These are phyloP conservation scores for Bursaphelenchus mucronatus DNA, from an alignment of 1,140 invertebrate species.

Conservation along the genomic window DNA sequence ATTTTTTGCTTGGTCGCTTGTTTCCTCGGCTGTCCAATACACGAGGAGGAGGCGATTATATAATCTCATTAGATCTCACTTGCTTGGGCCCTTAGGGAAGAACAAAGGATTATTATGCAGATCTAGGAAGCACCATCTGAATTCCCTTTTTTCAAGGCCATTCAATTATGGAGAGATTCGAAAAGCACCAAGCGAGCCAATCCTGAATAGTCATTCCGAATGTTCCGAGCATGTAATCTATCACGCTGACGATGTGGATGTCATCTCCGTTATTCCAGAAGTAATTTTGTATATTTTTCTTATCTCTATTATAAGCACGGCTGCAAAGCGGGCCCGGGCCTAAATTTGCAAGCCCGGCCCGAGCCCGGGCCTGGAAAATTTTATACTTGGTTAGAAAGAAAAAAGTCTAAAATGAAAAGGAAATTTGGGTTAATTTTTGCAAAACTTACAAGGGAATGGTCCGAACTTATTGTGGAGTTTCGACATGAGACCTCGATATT, in stretches of 20 bases:
- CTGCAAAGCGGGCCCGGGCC: no score
- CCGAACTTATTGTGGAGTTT: no score
- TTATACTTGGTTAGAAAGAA: not conserved
- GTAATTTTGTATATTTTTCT: no score
- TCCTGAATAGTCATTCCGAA: constrained; percentile 1
- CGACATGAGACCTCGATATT: no score
- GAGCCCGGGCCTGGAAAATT: constrained; percentile 3
- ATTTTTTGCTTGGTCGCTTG: constrained; percentile 27
- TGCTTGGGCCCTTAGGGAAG: not conserved
- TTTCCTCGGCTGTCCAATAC: constrained; percentile 23
- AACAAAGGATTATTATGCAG: constrained; percentile 5
- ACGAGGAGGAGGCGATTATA: constrained; percentile 12
- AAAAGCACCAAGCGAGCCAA: not conserved
- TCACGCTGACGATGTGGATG: no score
- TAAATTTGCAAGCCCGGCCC: no score
- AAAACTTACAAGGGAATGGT: no score
- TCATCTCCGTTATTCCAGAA: no score
- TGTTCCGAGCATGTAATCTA: not conserved
- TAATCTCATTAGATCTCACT: not conserved
- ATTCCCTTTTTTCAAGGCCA: not conserved
- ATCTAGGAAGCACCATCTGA: not conserved
- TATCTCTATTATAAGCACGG: no score
- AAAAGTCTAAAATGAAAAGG: not conserved
- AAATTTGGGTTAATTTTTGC: no score
- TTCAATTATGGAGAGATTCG: not conserved